Evolutionary conservation across 2,797 vertebrate genomes (phyloP).

Genomic region (Enteromius afrohamiltoni): DNA sequence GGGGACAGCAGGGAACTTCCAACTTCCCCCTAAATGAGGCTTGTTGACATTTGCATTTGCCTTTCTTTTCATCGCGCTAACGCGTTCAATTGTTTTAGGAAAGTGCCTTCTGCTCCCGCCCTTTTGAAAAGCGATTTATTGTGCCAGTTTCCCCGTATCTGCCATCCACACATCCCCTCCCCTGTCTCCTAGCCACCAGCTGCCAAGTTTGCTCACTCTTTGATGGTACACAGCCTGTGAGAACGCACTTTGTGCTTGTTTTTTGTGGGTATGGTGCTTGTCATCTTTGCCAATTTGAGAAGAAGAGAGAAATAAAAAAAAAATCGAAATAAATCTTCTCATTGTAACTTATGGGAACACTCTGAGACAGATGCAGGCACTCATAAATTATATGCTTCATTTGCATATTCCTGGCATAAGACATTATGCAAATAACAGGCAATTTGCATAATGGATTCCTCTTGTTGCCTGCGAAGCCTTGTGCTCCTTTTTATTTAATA

Average conservation of each 20-base stretch:
- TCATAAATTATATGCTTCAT: constrained; percentile 97
- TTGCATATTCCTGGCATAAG: constrained; percentile 95
- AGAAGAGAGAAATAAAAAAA: constrained; percentile 62
- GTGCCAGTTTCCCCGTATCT: constrained; percentile 68
- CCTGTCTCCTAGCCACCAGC: constrained; percentile 64
- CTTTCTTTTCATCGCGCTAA: constrained; percentile 64
- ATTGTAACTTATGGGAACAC: constrained; percentile 94
- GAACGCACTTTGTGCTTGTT: constrained; percentile 68
- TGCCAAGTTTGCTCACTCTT: constrained; percentile 75
- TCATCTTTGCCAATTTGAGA: constrained; percentile 72
- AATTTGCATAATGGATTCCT: constrained; percentile 98
- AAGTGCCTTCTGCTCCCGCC: constrained; percentile 73
- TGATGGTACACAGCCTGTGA: constrained; percentile 72
- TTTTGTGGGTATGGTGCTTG: constrained; percentile 69
- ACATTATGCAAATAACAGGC: constrained; percentile 94
- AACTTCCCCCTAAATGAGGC: constrained; percentile 62
- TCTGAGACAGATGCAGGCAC: constrained; percentile 88
- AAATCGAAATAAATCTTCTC: constrained; percentile 63
- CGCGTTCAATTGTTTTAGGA: constrained; percentile 74
- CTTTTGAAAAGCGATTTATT: constrained; percentile 73
- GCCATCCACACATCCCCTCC: constrained; percentile 67
- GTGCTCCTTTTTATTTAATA: constrained; percentile 83
- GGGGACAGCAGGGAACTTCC: constrained; percentile 54
- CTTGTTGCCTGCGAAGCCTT: constrained; percentile 90
- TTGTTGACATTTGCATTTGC: constrained; percentile 59